Conservation (phyloP, 37 sponge, comb jelly and placozoan genomes). For the Amphimedon queenslandica region DNA sequence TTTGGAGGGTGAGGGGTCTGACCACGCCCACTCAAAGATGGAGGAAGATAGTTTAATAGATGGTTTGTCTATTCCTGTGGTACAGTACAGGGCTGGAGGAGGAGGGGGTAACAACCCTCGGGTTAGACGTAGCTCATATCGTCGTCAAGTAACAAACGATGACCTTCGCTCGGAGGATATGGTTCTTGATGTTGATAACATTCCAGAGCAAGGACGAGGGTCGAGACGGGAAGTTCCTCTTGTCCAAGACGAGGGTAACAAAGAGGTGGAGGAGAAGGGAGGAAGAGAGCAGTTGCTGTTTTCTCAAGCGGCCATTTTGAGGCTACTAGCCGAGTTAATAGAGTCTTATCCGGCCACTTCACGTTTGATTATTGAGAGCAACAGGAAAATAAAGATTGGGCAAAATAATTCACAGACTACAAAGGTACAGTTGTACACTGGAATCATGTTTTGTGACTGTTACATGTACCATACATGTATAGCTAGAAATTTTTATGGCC, state of each 20-base stretch:
- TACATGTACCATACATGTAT: neutral
- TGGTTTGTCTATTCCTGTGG: neutral
- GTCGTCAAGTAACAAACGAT: constrained; percentile 40
- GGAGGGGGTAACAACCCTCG: neutral
- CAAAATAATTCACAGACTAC: constrained; percentile 22
- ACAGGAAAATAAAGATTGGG: constrained; percentile 23
- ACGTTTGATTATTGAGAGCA: constrained; percentile 37
- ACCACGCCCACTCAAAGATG: neutral
- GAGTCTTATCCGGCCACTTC: constrained; percentile 77
- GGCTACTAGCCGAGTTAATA: constrained; percentile 84
- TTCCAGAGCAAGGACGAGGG: neutral
- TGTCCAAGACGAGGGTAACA: neutral
- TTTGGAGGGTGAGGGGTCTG: constrained; percentile 8
- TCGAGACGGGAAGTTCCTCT: neutral
- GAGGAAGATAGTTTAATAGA: constrained; percentile 17
- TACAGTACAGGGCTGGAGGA: neutral
- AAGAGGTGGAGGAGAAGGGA: constrained; percentile 3
- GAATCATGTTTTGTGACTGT: neutral
- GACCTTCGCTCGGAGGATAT: constrained; percentile 60
- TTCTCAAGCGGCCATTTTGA: constrained; percentile 76
- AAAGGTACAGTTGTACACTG: constrained; percentile 19
- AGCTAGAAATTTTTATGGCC: too few species aligned
- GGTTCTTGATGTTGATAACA: constrained; percentile 29
- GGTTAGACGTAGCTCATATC: constrained; percentile 22
- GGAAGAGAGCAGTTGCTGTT: constrained; percentile 43